Percentiles rank a stretch among this genome's conserved stretches.
Evolutionary conservation across 2,888 invertebrate species (phyloP).

Genomic region (Rhagium mordax): DNA sequence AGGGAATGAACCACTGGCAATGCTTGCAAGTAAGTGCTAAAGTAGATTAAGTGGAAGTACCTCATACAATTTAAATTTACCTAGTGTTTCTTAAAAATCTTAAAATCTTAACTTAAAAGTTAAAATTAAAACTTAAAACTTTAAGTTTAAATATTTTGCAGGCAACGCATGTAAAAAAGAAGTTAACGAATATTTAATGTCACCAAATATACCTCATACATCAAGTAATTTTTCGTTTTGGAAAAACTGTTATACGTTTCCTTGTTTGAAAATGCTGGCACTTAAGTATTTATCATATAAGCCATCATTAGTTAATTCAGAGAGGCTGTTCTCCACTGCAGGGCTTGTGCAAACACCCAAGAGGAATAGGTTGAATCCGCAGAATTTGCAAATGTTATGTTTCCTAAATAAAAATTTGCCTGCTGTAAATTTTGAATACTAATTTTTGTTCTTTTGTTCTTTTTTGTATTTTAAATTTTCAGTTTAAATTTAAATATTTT

Average conservation of each 20-base stretch:
- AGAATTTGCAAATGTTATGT: not conserved
- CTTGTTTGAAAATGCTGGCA: not conserved
- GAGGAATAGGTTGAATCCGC: too few species aligned
- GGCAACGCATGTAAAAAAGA: not conserved
- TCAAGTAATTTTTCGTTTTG: too few species aligned
- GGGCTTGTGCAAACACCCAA: not conserved
- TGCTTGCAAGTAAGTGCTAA: not conserved
- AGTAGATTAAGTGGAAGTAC: too few species aligned
- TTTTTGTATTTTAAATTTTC: too few species aligned
- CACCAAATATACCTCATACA: not conserved
- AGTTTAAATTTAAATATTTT: too few species aligned
- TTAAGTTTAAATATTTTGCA: not conserved
- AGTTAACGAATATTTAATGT: not conserved
- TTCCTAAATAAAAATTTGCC: not conserved
- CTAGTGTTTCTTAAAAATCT: too few species aligned
- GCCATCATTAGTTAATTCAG: not conserved
- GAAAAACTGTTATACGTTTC: not conserved
- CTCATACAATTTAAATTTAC: not conserved
- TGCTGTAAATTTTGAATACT: not conserved
- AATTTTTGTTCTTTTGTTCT: not conserved
- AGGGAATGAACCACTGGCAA: not conserved
- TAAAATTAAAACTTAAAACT: not conserved
- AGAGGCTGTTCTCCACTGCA: constrained; percentile 1
- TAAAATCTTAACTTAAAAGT: too few species aligned
- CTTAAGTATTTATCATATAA: not conserved